A percentile compares a stretch with the other conserved stretches of the same genome.
These are phyloP conservation scores for Struthidea cinerea DNA, from an alignment of 2,113 vertebrate genomes.

Conservation along the genomic window DNA sequence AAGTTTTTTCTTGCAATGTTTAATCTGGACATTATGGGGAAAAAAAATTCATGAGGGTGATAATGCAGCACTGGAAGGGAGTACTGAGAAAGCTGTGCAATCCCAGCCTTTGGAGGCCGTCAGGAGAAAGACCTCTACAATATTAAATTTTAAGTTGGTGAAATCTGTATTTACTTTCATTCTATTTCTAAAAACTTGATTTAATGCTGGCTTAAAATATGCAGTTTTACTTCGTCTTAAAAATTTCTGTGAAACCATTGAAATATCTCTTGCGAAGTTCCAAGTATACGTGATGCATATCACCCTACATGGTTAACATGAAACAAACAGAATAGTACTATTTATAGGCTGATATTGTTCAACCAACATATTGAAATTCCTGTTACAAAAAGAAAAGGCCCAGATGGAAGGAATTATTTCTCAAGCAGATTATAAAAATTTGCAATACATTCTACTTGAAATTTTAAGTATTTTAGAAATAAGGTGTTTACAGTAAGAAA, in stretches of 20 bases:
- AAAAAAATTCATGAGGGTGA: neutral
- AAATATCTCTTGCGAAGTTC: neutral
- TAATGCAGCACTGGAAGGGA: neutral
- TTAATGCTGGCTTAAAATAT: neutral
- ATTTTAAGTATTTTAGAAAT: neutral
- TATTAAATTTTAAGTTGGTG: neutral
- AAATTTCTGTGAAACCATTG: neutral
- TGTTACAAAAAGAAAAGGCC: neutral
- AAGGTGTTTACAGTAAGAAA: neutral
- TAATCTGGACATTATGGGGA: neutral
- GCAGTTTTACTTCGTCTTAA: neutral
- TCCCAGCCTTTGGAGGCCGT: neutral
- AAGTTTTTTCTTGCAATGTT: neutral
- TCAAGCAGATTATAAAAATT: neutral
- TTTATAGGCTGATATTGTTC: neutral
- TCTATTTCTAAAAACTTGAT: neutral
- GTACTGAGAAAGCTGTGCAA: neutral
- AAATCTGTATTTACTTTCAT: neutral
- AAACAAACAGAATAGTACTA: neutral
- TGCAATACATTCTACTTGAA: neutral
- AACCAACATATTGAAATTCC: neutral
- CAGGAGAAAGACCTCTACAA: neutral
- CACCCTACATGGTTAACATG: neutral
- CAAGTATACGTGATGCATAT: neutral
- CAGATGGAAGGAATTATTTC: neutral